phyloP scores from a whole-genome alignment of 2,888 invertebrate genomes.

The Caenorhabditis imperialis region DNA sequence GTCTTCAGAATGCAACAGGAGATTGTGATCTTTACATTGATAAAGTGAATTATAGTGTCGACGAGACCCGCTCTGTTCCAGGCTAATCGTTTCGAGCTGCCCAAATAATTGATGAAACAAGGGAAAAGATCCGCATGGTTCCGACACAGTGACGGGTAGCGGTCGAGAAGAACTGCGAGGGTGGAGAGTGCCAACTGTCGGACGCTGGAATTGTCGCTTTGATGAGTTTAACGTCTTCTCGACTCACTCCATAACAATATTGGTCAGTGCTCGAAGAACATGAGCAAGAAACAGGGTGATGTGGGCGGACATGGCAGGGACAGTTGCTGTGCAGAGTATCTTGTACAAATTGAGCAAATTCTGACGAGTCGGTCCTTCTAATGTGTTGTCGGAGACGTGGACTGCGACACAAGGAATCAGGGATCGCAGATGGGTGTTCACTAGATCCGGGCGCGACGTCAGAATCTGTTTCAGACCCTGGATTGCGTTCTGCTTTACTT shows the following conservation, averaged over 20 bases:
- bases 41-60: constrained; percentile 53
- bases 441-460: constrained; percentile 60
- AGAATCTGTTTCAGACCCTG: constrained; percentile 66
- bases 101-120: constrained; percentile 61
- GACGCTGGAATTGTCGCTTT: constrained; percentile 41
- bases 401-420: constrained; percentile 64
- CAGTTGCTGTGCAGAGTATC: constrained; percentile 58
- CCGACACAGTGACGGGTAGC: constrained; percentile 59
- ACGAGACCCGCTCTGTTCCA: constrained; percentile 60
- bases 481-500: constrained; percentile 63
- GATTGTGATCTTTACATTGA: constrained; percentile 38
- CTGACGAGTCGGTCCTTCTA: constrained; percentile 35
- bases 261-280: constrained; percentile 60
- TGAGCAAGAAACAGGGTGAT: constrained; percentile 68
- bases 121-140: constrained; percentile 64
- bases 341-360: constrained; percentile 33
- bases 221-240: neutral
- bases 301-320: constrained; percentile 66
- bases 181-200: constrained; percentile 60
- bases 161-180: constrained; percentile 54
- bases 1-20: constrained; percentile 48
- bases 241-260: constrained; percentile 56
- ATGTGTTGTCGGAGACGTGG: constrained; percentile 51
- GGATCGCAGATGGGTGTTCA: constrained; percentile 57
- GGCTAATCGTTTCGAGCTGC: constrained; percentile 48